Evolutionary conservation across 2,888 invertebrate genomes (phyloP), one percentile per base, ranked within the genome.

Genomic region (Cheilosia pagana): DNA sequence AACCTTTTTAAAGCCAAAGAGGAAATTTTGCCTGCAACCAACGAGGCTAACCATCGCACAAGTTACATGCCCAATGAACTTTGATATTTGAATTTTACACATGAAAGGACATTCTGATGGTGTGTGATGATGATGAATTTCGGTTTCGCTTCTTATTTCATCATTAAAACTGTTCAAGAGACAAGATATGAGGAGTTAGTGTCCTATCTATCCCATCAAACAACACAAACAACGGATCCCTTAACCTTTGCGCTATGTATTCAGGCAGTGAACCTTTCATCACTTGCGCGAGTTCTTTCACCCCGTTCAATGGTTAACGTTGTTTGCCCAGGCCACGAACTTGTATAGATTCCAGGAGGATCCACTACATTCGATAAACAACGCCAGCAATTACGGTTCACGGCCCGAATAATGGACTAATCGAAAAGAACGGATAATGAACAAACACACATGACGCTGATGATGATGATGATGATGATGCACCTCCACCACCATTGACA

Each of bases 381-480:
- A 77, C 72, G 78, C 62, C 72, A 78, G 57, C 78, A 70, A 65
- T 74, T 35, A 83, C 59, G 79, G 72, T 83, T 77, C 72, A 83
- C 72, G 14, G 28, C 25, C 70, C 75, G 70, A 71, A 81, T 85
- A 85, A 85, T 76, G 75, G 85, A 81, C 85, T 81, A 79, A 85
- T 79, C 81, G 85, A 71, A 85, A 79, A 85, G 85, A 85, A 85
- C 81, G 85, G 81, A 76, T 85, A 85, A 85, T 81, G 85, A 85
- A 81, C 81, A 85, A 85, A 85, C 85, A 85, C 85, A 81, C 81
- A 85, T 85, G 81, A 60, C 72, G 82, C 28, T 59, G 68, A 52
- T 67, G 81, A 53, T 53, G 57, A 39, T 50, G 41, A 39, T 65
- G 72, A 19, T 65, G 53, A 39, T 79, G 77, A 68, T 55, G 65